These are phyloP conservation scores for Saxicola maurus DNA, from an alignment of 2,797 vertebrate genomes.

Conservation along the genomic window DNA sequence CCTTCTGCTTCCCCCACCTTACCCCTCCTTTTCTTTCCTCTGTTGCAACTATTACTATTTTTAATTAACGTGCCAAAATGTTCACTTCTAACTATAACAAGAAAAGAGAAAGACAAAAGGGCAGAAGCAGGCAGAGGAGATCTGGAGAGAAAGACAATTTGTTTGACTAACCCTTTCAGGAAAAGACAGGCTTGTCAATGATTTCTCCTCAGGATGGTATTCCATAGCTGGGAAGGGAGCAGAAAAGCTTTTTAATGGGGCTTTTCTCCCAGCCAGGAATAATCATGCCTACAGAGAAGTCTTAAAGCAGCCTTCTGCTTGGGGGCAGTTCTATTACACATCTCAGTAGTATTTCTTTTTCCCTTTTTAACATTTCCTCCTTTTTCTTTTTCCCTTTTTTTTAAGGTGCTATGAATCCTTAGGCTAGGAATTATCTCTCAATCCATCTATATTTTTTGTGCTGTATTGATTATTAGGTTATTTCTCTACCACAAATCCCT, in stretches of 20 bases:
- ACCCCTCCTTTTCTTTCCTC: conserved; percentile 34
- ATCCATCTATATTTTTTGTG: background rate
- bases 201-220: conserved; percentile 12
- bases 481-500: background rate
- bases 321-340: background rate
- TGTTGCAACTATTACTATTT: conserved; percentile 60
- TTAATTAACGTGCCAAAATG: conserved; percentile 68
- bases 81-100: conserved; percentile 30
- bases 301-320: background rate
- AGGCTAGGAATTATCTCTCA: background rate
- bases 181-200: conserved; percentile 6
- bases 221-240: background rate
- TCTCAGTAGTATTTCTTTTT: background rate
- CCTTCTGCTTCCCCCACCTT: conserved; percentile 9
- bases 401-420: background rate
- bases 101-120: conserved; percentile 23
- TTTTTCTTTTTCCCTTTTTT: background rate
- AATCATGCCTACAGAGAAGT: background rate
- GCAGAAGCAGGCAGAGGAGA: background rate
- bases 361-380: background rate
- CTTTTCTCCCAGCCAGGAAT: background rate
- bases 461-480: background rate
- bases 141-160: background rate
- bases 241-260: background rate
- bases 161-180: conserved; percentile 22